Evolutionary conservation across 2,113 vertebrate species (phyloP).

Genomic region (Artemisiospiza belli): DNA sequence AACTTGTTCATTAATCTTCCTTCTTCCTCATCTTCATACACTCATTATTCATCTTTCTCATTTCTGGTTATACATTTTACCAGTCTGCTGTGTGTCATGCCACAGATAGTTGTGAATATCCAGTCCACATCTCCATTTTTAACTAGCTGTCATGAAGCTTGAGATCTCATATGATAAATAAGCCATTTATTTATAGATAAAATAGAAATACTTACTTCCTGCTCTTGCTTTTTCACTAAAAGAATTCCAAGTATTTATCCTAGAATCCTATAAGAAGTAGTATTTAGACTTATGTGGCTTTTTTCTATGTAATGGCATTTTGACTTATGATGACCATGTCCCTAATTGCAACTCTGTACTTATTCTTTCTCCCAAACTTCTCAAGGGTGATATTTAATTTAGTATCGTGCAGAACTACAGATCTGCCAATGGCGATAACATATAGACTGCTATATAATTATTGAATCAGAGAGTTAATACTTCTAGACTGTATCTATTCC

Average conservation of each 20-base stretch:
- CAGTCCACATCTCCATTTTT: neutral
- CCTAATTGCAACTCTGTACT: neutral
- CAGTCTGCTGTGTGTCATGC: neutral
- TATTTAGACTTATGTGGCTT: neutral
- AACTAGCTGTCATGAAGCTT: neutral
- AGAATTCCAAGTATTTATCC: neutral
- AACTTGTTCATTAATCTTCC: neutral
- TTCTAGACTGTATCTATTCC: constrained; percentile 38
- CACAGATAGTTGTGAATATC: neutral
- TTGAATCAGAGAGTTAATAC: constrained; percentile 40
- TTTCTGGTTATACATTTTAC: neutral
- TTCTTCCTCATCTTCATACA: neutral
- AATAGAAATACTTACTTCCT: neutral
- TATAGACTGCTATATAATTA: constrained; percentile 5
- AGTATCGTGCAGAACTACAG: neutral
- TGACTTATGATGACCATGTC: neutral
- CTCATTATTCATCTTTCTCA: neutral
- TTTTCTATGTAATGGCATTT: neutral
- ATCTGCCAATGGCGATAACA: constrained; percentile 25
- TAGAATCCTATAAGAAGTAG: neutral
- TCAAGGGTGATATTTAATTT: constrained; percentile 27
- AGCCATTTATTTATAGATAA: neutral
- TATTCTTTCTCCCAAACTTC: constrained; percentile 4
- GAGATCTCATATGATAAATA: neutral
- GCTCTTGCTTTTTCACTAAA: neutral